Evolutionary conservation across 2,888 invertebrate species (phyloP).

Genomic region (Hyposoter didymator): DNA sequence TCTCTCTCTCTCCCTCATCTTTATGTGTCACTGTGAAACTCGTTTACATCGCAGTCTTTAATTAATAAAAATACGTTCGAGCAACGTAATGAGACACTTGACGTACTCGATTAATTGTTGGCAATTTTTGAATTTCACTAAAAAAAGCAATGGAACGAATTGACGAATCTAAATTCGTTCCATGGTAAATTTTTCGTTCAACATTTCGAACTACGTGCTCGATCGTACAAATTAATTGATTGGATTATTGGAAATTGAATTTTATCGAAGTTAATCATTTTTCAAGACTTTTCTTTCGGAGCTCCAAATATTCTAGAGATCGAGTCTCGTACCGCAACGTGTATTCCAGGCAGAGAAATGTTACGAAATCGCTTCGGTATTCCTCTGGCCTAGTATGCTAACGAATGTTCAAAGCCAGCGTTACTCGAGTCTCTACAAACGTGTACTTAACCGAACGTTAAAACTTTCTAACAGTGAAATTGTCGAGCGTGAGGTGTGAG

Average conservation of each 20-base stretch:
- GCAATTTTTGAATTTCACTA: neutral
- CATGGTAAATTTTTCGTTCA: no score
- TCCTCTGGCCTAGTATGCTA: constrained; percentile 66
- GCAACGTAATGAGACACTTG: neutral
- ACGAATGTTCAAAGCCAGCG: constrained; percentile 57
- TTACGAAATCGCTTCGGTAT: constrained; percentile 66
- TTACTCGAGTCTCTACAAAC: constrained; percentile 38
- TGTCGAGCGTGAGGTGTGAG: constrained; percentile 50
- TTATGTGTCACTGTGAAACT: neutral
- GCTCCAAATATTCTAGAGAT: constrained; percentile 12
- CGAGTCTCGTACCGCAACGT: constrained; percentile 26
- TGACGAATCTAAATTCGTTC: neutral
- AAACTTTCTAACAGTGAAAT: constrained; percentile 67
- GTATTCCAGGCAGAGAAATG: constrained; percentile 1
- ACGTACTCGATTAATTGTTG: constrained; percentile 1
- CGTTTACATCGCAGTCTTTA: neutral
- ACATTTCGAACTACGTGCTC: no score
- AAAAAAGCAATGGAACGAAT: neutral
- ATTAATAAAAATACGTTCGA: neutral
- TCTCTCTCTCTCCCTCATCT: constrained; percentile 7
- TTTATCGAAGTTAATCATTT: neutral
- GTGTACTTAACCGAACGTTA: constrained; percentile 61
- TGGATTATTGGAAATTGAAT: neutral
- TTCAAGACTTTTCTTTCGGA: neutral
- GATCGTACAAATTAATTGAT: neutral